phyloP scores from a whole-genome alignment of 2,888 invertebrate genomes.

The Dasysyrphus tricinctus region DNA sequence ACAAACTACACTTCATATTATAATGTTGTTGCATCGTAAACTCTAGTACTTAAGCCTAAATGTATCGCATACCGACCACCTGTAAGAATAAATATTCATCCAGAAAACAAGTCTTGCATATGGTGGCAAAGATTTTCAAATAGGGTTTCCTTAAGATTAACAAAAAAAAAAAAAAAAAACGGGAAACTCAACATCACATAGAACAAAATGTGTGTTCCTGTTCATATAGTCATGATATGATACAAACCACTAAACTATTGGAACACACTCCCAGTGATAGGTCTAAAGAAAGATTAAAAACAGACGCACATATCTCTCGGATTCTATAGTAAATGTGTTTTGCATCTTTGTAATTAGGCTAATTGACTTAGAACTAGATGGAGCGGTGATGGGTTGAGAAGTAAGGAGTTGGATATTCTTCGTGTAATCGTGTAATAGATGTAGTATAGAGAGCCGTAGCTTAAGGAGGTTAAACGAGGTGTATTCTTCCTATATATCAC shows the following conservation, averaged over 20 bases:
- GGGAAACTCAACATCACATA: conserved; percentile 54
- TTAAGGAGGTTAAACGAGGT: background rate
- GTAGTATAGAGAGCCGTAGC: background rate
- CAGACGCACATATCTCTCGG: conserved; percentile 40
- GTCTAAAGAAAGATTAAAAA: conserved; percentile 51
- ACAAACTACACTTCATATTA: conserved; percentile 36
- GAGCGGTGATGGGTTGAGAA: background rate
- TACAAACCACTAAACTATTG: conserved; percentile 44
- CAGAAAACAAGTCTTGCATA: conserved; percentile 12
- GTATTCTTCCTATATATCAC: no score
- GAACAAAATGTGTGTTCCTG: conserved; percentile 12
- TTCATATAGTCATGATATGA: background rate
- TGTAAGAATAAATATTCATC: conserved; percentile 36
- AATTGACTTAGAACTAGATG: conserved; percentile 49
- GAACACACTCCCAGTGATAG: conserved; percentile 52
- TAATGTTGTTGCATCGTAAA: conserved; percentile 12
- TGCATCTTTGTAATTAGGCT: conserved; percentile 67
- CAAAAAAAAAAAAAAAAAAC: conserved; percentile 21
- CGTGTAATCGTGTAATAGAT: background rate
- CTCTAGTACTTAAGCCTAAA: conserved; percentile 41
- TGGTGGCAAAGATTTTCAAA: conserved; percentile 19
- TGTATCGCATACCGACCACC: conserved; percentile 53
- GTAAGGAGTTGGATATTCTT: background rate
- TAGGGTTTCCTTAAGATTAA: conserved; percentile 36
- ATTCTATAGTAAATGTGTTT: conserved; percentile 66